phyloP scores from a whole-genome alignment of 2,113 vertebrate genomes.

The Erpornis zantholeuca region DNA sequence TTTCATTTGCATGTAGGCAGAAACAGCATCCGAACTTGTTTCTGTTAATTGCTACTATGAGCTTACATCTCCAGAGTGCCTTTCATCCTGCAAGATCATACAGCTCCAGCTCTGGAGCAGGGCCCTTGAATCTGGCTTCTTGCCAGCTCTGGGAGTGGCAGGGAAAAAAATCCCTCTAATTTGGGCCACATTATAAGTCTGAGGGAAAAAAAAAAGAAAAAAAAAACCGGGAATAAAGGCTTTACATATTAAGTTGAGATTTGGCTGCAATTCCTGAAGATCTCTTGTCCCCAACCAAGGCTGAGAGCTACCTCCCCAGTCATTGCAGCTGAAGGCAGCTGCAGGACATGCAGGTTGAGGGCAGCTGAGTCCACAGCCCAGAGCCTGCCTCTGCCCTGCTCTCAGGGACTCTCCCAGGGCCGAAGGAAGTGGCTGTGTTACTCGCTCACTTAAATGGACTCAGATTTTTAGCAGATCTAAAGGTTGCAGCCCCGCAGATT shows the following conservation, averaged over 20 bases:
- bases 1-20: conserved; percentile 22
- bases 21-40: background rate
- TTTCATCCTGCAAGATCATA: conserved; percentile 39
- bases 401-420: background rate
- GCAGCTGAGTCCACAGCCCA: background rate
- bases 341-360: background rate
- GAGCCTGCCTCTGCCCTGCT: background rate
- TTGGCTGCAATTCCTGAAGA: background rate
- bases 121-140: background rate
- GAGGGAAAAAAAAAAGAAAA: no score
- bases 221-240: background rate
- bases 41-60: conserved; percentile 36
- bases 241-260: background rate
- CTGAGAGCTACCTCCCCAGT: background rate
- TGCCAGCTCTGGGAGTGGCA: background rate
- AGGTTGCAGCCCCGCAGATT: background rate
- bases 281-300: background rate
- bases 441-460: background rate
- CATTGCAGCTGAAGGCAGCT: background rate
- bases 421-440: background rate
- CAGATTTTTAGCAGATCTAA: background rate
- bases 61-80: conserved; percentile 40
- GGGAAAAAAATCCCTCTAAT: background rate
- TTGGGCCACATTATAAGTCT: background rate
- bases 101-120: background rate